A percentile compares a stretch with the other conserved stretches of the same genome.
Evolutionary conservation across 2,888 invertebrate genomes (phyloP).

Genomic region (Deilephila porcellus): DNA sequence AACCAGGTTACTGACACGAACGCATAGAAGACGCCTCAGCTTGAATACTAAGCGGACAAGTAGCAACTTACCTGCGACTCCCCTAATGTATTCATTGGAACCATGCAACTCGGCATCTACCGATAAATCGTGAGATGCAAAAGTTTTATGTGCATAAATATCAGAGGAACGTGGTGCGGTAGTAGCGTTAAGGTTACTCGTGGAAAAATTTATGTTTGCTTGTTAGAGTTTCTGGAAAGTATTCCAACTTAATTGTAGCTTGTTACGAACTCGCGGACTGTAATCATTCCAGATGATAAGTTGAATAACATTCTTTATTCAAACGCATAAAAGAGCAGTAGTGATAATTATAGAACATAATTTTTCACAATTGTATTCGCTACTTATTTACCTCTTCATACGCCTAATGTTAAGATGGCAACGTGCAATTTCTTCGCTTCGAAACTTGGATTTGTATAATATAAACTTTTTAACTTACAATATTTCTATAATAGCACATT

Average conservation of each 20-base stretch:
- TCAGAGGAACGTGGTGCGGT: slow-evolving; percentile 13
- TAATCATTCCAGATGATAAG: neutral
- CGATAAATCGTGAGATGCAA: slow-evolving; percentile 38
- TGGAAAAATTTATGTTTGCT: slow-evolving; percentile 22
- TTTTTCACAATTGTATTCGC: too few species aligned
- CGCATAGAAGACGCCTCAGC: slow-evolving; percentile 44
- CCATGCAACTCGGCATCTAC: slow-evolving; percentile 59
- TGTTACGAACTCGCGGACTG: slow-evolving; percentile 11
- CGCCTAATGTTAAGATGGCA: too few species aligned
- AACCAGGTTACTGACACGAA: slow-evolving; percentile 52
- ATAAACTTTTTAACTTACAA: too few species aligned
- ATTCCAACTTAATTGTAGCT: slow-evolving; percentile 24
- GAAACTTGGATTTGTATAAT: too few species aligned
- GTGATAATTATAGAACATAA: too few species aligned
- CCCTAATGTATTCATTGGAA: slow-evolving; percentile 76
- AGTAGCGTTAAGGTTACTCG: slow-evolving; percentile 15
- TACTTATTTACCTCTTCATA: too few species aligned
- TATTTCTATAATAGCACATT: too few species aligned
- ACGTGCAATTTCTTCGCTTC: too few species aligned
- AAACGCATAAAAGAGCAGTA: too few species aligned
- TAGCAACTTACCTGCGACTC: slow-evolving; percentile 49
- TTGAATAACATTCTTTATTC: neutral
- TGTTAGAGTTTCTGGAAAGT: slow-evolving; percentile 22
- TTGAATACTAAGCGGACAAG: slow-evolving; percentile 66
- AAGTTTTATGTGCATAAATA: slow-evolving; percentile 30